Conservation (phyloP, 2,888 invertebrate genomes). For the Slavum lentiscoides region DNA sequence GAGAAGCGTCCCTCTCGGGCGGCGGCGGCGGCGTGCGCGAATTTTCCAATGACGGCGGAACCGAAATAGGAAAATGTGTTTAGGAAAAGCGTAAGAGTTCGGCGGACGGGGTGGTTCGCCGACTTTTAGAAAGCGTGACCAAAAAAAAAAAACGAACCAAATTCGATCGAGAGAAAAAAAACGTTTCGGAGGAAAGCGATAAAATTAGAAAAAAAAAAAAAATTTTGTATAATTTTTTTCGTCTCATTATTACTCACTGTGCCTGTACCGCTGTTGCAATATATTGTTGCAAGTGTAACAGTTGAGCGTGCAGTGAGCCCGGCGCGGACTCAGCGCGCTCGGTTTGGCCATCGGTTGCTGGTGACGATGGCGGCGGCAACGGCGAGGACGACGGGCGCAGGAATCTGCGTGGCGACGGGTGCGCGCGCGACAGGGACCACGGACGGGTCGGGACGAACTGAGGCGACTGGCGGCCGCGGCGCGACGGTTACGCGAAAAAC, state of each 20-base stretch:
- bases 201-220: too few species aligned
- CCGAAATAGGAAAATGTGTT: too few species aligned
- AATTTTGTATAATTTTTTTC: too few species aligned
- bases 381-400: background rate
- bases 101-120: too few species aligned
- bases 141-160: too few species aligned
- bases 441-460: slow-evolving; percentile 44
- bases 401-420: background rate
- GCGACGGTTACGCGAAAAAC: slow-evolving; percentile 51
- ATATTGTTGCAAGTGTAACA: slow-evolving; percentile 73
- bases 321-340: slow-evolving; percentile 62
- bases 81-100: too few species aligned
- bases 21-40: too few species aligned
- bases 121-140: too few species aligned
- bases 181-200: background rate
- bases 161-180: too few species aligned
- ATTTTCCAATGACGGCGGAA: too few species aligned
- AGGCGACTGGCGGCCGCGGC: slow-evolving; percentile 21
- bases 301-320: slow-evolving; percentile 72
- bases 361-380: background rate
- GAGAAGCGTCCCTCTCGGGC: too few species aligned
- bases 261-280: slow-evolving; percentile 72
- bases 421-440: slow-evolving; percentile 29
- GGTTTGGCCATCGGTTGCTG: slow-evolving; percentile 54
- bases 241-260: slow-evolving; percentile 56